Evolutionary conservation across 2,888 invertebrate species (phyloP), one percentile per base, ranked within the genome.

Genomic region (Leptopterna dolabrata): DNA sequence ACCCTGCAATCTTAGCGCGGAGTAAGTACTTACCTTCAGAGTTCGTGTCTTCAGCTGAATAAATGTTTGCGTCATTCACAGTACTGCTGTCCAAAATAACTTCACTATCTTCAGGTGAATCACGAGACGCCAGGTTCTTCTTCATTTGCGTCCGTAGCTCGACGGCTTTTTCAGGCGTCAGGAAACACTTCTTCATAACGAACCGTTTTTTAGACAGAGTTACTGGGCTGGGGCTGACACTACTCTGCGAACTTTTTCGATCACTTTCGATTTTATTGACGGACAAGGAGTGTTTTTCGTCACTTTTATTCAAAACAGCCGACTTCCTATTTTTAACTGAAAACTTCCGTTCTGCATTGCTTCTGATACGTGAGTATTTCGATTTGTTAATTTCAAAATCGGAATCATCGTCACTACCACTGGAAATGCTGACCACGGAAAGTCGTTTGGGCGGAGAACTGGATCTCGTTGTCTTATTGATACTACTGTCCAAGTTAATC

Each of bases 321-420:
- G 24, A 11, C 7, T n/a, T 63, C 11, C 19, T 24, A 27, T 9
- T 63, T 27, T 63, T 63, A 3, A 63, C 9, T 24, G 78, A 45
- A 45, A 43, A 45, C 45, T 45, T 78, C 19, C 24, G 45, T 7
- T n/a, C 14, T 4, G 83, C 2, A 19, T 70, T 43, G 16, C 76
- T 71, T 85, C 73, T 85, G 14, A 85, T 73, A 9, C 85, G 19
- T 27, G 19, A 1, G 29, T 85, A 85, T 76, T 73, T 85, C 16
- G 73, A 45, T 55, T 71, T 71, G 51, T 45, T 76, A 3, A 85
- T 19, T 24, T 85, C 73, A 47, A 85, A 85, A 55, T 85, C 85
- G 0, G 83, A 83, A 24, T 85, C 85, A 13, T 85, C 85, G 71
- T 70, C 70, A 36, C 85, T 76, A 36, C 7, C 36, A 24, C 83